Base-by-base conservation (phyloP, 2,888 invertebrate species). In the Nemurella pictetii region DNA sequence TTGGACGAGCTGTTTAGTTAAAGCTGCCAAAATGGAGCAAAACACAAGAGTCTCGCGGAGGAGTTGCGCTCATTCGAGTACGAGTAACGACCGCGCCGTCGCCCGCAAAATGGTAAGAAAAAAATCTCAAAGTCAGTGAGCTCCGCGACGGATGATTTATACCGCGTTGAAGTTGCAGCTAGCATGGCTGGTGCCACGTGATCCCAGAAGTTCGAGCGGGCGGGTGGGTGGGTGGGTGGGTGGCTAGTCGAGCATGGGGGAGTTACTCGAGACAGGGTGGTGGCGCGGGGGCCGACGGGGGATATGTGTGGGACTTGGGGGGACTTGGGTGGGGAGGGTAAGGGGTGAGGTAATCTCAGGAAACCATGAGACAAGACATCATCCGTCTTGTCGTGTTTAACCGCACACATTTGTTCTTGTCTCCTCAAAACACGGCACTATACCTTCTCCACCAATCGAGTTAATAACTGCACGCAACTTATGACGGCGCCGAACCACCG, bases 321-420 rank as follows among this genome's bases (percentile, higher is more conserved):
- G 35, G 36, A 9, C 30, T 20, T 32, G 80, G 28, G 77, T 25
- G 72, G 35, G 80, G 77, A n/a, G 26, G 25, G 84, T n/a, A 80
- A 30, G n/a, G 32, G 35, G 15, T 7, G 80, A 29, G 36, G 83
- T 80, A 85, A 85, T 85, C 85, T 85, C 85, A 83, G 85, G 85
- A 85, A 85, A 80, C 83, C 83, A 78, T 83, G 85, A 15, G 85
- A 85, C 85, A 85, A 83, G 72, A 75, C 85, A 81, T 84, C 85
- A 85, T 85, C 83, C 81, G 85, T 85, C 85, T 85, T 85, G 73
- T 73, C 78, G 85, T 55, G 55, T 55, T 55, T 55, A 83, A 80
- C 55, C 55, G n/a, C 20, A 72, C 82, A 81, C 35, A 81, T 81
- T 81, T 81, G 82, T 82, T 28, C 82, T 82, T 82, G 82, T 82